Evolutionary conservation across 1,140 invertebrate genomes (phyloP).

Genomic region (Zaprionus lachaisei): DNA sequence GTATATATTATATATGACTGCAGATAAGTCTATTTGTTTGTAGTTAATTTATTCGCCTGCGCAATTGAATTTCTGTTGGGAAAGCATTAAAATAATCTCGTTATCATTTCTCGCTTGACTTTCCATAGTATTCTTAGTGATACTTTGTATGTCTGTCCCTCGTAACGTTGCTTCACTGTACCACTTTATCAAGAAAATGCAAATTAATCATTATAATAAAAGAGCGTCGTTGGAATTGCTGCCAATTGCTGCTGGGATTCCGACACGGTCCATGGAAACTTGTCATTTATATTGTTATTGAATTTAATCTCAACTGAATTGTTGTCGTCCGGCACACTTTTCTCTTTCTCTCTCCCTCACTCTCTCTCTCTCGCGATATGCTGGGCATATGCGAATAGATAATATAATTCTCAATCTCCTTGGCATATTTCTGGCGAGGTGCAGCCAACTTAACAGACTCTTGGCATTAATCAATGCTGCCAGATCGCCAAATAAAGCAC

Average conservation of each 20-base stretch:
- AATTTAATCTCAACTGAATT: constrained; percentile 56
- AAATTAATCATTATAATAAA: constrained; percentile 44
- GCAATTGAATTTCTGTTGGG: constrained; percentile 46
- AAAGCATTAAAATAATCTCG: constrained; percentile 9
- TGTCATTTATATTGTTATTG: constrained; percentile 33
- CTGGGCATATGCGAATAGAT: not conserved
- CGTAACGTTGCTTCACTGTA: constrained; percentile 35
- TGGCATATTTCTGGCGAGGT: not conserved
- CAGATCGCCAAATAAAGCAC: not conserved
- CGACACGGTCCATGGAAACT: constrained; percentile 28
- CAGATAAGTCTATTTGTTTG: constrained; percentile 31
- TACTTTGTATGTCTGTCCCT: not conserved
- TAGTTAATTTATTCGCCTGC: constrained; percentile 42
- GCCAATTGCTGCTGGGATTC: constrained; percentile 41
- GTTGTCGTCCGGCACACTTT: constrained; percentile 25
- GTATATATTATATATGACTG: constrained; percentile 14
- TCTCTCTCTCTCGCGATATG: not conserved
- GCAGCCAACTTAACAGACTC: constrained; percentile 1
- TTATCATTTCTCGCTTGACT: constrained; percentile 10
- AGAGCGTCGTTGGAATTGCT: constrained; percentile 15
- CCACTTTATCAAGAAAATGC: constrained; percentile 31
- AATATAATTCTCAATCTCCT: not conserved
- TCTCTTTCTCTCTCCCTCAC: not conserved
- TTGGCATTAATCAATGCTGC: not conserved
- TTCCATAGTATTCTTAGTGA: not conserved